Base-by-base conservation (phyloP, 1,140 invertebrate species). In the Drosophila tani region DNA sequence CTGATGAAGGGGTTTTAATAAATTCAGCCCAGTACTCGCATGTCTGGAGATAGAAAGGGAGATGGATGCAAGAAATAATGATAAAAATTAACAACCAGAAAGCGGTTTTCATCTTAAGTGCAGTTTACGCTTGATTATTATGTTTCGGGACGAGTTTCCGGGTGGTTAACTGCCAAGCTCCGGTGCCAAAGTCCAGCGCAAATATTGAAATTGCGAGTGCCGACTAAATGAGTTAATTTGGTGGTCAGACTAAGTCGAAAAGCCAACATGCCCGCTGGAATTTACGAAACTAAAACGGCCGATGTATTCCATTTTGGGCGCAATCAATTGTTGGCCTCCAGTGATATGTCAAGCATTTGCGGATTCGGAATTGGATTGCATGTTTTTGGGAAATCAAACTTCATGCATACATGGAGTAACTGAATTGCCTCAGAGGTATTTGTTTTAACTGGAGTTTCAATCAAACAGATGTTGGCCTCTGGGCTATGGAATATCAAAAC, bases 41-140 rank as follows among this genome's bases (percentile, higher is more conserved):
- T 74, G 70, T 41, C 63, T 80, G 49, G 15, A 35, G 41, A 40
- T 41, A 27, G 47, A 38, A 59, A 58, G 43, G 55, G 56, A 47
- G 32, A n/a, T 60, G 47, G 14, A 46, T 43, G 40, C 41, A 41
- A 81, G 79, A 70, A 68, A 69, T 53, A 69, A 69, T 43, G 19
- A 50, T 73, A 40, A 73, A 73, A 73, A 73, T 73, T 88, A 71
- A 75, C 73, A 74, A 65, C 62, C 66, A 78, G 69, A 60, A 67
- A 88, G 62, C 73, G 69, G 74, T 74, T 77, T 65, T 81, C 74
- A 71, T 73, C 69, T 80, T 88, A 81, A 88, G 81, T 86, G 86
- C 86, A 85, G 82, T 86, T 90, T 90, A 90, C 67, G 68, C 75
- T 75, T 85, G 81, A 88, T 90, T 90, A 85, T 86, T 74, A 90